A percentile compares a stretch with the other conserved stretches of the same genome.
These are phyloP conservation scores for Gadus macrocephalus DNA, from an alignment of 2,113 vertebrate species.

Conservation along the genomic window DNA sequence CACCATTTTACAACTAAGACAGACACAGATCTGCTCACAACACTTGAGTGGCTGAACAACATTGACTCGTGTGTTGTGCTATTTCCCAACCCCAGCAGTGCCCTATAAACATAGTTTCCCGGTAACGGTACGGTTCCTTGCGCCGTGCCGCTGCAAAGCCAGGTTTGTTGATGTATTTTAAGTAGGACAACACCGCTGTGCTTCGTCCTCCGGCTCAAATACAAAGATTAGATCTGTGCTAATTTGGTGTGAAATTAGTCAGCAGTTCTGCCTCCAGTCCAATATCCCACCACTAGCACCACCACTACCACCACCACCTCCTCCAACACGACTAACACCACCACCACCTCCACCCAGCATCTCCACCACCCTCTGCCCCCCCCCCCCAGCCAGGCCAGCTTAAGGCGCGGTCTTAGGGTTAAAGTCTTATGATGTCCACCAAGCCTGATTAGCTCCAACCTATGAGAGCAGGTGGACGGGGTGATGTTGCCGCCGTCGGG, in stretches of 20 bases:
- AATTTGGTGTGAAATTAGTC: constrained; percentile 6
- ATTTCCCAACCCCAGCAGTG: too few species aligned
- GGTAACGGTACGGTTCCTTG: too few species aligned
- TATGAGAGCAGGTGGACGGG: constrained; percentile 36
- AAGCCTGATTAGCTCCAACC: constrained; percentile 60
- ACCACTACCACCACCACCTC: background rate
- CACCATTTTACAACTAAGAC: too few species aligned
- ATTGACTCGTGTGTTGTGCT: too few species aligned
- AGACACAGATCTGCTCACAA: too few species aligned
- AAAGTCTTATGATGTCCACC: constrained; percentile 53
- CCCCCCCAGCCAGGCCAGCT: background rate
- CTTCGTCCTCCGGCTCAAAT: background rate
- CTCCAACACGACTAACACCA: background rate
- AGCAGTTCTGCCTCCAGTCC: constrained; percentile 22
- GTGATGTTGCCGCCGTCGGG: too few species aligned
- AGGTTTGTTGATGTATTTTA: background rate
- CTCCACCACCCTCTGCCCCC: background rate
- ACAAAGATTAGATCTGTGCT: background rate
- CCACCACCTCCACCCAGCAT: background rate
- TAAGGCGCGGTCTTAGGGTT: constrained; percentile 55
- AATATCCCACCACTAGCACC: background rate
- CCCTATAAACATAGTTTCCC: too few species aligned
- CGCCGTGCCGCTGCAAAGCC: background rate
- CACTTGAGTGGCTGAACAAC: too few species aligned
- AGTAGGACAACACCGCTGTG: background rate